Percentiles rank a stretch among this genome's conserved stretches.
Conservation (phyloP, 2,797 vertebrate genomes). For the Gephyroberyx darwinii region DNA sequence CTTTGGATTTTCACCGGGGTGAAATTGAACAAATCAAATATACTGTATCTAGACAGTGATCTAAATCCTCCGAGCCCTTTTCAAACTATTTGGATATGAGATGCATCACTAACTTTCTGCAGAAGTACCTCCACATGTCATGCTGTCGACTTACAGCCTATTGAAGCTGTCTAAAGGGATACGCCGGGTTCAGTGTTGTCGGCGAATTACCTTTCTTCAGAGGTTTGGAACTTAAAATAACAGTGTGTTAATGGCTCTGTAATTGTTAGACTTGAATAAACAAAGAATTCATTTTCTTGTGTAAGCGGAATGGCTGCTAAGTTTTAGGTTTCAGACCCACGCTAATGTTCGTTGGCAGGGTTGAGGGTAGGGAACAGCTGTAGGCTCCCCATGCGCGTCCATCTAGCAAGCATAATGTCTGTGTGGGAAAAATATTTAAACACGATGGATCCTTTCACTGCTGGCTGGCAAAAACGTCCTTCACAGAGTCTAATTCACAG, state of each 20-base stretch:
- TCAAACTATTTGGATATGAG: slow-evolving; percentile 76
- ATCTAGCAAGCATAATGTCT: slow-evolving; percentile 47
- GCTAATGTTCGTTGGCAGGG: slow-evolving; percentile 59
- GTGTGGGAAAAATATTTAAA: slow-evolving; percentile 67
- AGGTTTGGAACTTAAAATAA: slow-evolving; percentile 48
- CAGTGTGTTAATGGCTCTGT: slow-evolving; percentile 35
- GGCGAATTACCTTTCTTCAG: slow-evolving; percentile 36
- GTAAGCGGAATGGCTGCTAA: slow-evolving; percentile 44
- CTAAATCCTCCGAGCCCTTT: slow-evolving; percentile 77
- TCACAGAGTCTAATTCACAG: slow-evolving; percentile 68
- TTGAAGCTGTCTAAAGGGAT: slow-evolving; percentile 53
- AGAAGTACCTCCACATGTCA: slow-evolving; percentile 68
- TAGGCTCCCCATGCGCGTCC: slow-evolving; percentile 51
- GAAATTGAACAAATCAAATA: slow-evolving; percentile 80
- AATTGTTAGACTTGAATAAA: slow-evolving; percentile 65
- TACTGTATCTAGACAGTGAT: slow-evolving; percentile 72
- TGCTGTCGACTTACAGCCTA: slow-evolving; percentile 66
- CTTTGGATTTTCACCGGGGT: slow-evolving; percentile 71
- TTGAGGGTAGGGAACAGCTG: slow-evolving; percentile 66
- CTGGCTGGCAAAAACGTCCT: slow-evolving; percentile 62
- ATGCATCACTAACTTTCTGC: slow-evolving; percentile 71
- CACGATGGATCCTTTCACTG: slow-evolving; percentile 57
- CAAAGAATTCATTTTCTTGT: slow-evolving; percentile 47
- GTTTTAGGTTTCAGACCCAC: slow-evolving; percentile 54
- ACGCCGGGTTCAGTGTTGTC: slow-evolving; percentile 54